Percentiles rank a stretch among this genome's conserved stretches.
These are phyloP conservation scores for Autographa pulchrina DNA, from an alignment of 2,888 invertebrate genomes.

Conservation along the genomic window DNA sequence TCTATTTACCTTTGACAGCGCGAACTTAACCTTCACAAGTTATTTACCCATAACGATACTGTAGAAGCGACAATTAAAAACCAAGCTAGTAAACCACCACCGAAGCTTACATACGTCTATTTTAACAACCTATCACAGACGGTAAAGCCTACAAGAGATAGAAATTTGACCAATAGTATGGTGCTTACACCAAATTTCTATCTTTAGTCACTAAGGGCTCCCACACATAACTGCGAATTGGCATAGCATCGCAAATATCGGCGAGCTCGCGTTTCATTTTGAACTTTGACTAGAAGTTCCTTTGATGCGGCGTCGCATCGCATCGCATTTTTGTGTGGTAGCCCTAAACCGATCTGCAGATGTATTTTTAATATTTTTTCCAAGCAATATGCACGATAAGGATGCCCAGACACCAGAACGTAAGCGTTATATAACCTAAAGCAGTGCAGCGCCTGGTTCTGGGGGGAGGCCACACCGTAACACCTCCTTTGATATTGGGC, in stretches of 20 bases:
- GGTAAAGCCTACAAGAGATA: neutral
- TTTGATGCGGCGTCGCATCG: too few species aligned
- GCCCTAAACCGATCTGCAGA: too few species aligned
- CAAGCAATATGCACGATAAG: constrained; percentile 30
- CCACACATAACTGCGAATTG: too few species aligned
- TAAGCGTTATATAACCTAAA: constrained; percentile 58
- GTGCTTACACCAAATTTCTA: too few species aligned
- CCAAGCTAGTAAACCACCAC: neutral
- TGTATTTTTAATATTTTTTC: neutral
- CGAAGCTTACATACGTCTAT: neutral
- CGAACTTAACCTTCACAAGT: neutral
- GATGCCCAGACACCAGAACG: constrained; percentile 34
- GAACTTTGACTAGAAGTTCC: too few species aligned
- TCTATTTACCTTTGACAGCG: neutral
- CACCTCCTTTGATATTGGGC: constrained; percentile 52
- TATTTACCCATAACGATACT: neutral
- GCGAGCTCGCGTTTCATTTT: too few species aligned
- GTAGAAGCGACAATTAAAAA: neutral
- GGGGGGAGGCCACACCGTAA: constrained; percentile 53
- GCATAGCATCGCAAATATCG: too few species aligned
- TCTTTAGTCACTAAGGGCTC: too few species aligned
- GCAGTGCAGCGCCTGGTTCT: constrained; percentile 61
- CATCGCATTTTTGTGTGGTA: too few species aligned
- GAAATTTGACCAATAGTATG: too few species aligned
- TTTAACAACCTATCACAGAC: neutral